Conservation (phyloP, 2,888 invertebrate species). For the Exocentrus adspersus region DNA sequence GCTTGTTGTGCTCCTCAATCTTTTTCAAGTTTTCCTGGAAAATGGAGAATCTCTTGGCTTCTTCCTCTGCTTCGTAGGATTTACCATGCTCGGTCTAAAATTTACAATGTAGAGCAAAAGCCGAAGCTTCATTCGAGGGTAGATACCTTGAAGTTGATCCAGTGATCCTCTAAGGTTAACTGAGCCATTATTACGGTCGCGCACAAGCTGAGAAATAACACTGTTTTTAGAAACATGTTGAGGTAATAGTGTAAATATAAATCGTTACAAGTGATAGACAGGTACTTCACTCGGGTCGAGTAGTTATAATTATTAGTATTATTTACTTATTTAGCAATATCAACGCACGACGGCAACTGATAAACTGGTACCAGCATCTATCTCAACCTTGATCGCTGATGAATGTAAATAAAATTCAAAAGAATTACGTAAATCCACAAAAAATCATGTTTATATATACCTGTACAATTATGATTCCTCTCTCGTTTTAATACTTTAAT, state of each 20-base stretch:
- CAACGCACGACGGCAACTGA: too few relatives aligned
- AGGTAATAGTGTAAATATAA: too few relatives aligned
- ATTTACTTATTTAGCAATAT: too few relatives aligned
- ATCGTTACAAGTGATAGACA: too few relatives aligned
- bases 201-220: neutral
- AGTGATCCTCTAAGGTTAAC: slow-evolving; percentile 7
- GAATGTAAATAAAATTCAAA: neutral
- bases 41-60: slow-evolving; percentile 36
- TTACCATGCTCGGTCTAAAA: slow-evolving; percentile 32
- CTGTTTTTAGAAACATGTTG: neutral
- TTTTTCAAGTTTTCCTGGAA: slow-evolving; percentile 40
- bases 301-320: too few relatives aligned
- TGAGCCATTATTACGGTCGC: slow-evolving; percentile 9
- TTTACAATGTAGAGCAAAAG: neutral
- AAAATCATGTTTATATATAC: neutral
- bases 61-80: slow-evolving; percentile 38
- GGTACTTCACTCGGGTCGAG: too few relatives aligned
- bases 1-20: slow-evolving; percentile 44
- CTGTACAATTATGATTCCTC: neutral
- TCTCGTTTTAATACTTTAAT: too few relatives aligned
- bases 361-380: neutral
- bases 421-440: neutral
- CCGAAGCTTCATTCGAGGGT: neutral
- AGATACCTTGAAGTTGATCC: slow-evolving; percentile 11
- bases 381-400: neutral